Base-by-base conservation (phyloP, 2,797 vertebrate species). In the Cottoperca gobio region DNA sequence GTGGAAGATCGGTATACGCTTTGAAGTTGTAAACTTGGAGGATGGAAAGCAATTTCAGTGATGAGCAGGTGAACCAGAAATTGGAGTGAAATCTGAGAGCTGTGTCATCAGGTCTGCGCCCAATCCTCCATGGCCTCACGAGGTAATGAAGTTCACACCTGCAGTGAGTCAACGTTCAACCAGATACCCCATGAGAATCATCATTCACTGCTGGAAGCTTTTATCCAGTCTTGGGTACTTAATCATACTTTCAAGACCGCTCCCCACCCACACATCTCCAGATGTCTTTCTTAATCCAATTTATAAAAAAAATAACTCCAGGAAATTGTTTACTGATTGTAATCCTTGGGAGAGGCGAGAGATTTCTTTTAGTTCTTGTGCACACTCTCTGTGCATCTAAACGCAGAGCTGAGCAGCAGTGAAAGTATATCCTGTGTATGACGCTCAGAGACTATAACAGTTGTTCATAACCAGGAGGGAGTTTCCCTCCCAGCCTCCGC, bases 401-500 rank as follows among this genome's bases (percentile, higher is more conserved):
- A 16, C 23, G 57, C 39, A 21, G 63, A 52, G 57, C 46, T 42
- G 72, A 21, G 62, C 46, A 57, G 72, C 52, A 28, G 39, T 31
- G 77, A 33, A 61, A 55, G 83, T 70, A 74, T 58, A 17, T 78
- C 50, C 65, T n/a, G 54, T 45, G 45, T 64, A 14, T 61, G 78
- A 43, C 70, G 79, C 68, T 59, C 62, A 46, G 67, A 73, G 85
- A 75, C 70, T 65, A 49, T 13, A 58, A 49, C 76, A 82, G 82
- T 86, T 83, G 88, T 79, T 78, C 83, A 33, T 66, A 69, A 79
- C 52, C 69, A 70, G 73, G 84, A 92, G 92, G 93, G 93, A 89
- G 93, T 92, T 90, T 89, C 90, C 81, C 61, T 83, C 81, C 62
- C 63, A 58, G 74, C 85, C 83, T 85, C 88, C 83, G 70, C 89